phyloP scores from a whole-genome alignment of 1,140 invertebrate species.

The Tenebrio molitor region DNA sequence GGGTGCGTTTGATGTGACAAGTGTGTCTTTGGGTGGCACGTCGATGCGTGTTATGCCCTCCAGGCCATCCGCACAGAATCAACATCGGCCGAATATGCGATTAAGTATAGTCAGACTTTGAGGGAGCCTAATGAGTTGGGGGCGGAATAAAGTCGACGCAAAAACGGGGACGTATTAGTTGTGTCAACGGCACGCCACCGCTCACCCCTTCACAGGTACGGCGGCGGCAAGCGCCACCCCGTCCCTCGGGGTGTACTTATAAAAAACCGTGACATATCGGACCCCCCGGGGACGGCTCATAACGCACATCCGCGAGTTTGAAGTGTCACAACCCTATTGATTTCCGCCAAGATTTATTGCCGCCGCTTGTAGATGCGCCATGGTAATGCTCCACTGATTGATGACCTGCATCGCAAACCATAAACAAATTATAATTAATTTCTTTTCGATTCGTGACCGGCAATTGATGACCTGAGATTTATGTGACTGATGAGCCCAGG shows the following conservation, averaged over 20 bases:
- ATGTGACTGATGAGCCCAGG: conserved; percentile 19
- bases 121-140: background rate
- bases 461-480: conserved; percentile 33
- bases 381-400: conserved; percentile 47
- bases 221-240: background rate
- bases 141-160: conserved; percentile 2
- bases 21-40: conserved; percentile 23
- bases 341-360: conserved; percentile 48
- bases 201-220: background rate
- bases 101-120: background rate
- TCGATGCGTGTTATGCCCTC: conserved; percentile 31
- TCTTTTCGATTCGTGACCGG: conserved; percentile 32
- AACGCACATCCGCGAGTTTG: conserved; percentile 43
- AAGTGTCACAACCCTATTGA: conserved; percentile 51
- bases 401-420: conserved; percentile 45
- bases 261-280: conserved; percentile 48
- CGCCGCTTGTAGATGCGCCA: conserved; percentile 42
- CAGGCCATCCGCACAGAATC: conserved; percentile 7
- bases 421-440: conserved; percentile 54
- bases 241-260: conserved; percentile 33
- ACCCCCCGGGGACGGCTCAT: conserved; percentile 35
- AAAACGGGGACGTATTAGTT: background rate
- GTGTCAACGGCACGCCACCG: background rate
- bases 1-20: conserved; percentile 39
- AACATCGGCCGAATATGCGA: conserved; percentile 10